These are phyloP conservation scores for Muscidifurax raptorellus DNA, from an alignment of 1,140 invertebrate genomes.

Conservation along the genomic window DNA sequence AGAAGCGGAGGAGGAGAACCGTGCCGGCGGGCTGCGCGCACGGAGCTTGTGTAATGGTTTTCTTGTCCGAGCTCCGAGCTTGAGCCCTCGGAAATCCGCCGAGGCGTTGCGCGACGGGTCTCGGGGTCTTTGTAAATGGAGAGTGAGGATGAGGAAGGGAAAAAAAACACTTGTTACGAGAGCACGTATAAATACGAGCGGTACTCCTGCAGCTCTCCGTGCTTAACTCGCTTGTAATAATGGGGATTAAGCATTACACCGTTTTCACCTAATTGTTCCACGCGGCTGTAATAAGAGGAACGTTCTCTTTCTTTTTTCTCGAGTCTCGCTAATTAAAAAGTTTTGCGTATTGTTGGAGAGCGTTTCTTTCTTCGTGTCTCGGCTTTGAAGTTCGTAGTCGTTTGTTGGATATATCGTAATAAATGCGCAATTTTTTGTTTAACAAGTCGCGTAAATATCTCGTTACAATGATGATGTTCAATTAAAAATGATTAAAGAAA, in stretches of 20 bases:
- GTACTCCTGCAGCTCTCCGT: neutral
- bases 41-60: slow-evolving; percentile 19
- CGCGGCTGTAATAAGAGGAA: neutral
- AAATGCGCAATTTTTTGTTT: too few relatives aligned
- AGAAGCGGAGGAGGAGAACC: neutral
- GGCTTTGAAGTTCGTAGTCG: too few relatives aligned
- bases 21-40: neutral
- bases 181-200: slow-evolving; percentile 13
- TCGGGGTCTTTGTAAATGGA: slow-evolving; percentile 32
- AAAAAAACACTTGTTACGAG: slow-evolving; percentile 29
- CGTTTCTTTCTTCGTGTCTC: neutral
- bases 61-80: slow-evolving; percentile 8
- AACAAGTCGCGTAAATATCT: too few relatives aligned
- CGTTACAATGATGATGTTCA: too few relatives aligned
- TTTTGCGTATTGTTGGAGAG: neutral
- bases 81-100: slow-evolving; percentile 11
- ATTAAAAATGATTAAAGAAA: neutral
- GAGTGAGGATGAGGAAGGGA: neutral
- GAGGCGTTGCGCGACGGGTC: slow-evolving; percentile 13
- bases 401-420: too few relatives aligned
- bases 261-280: neutral
- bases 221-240: slow-evolving; percentile 21
- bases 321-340: neutral
- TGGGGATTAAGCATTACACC: slow-evolving; percentile 9
- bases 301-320: neutral